A percentile compares a stretch with the other conserved stretches of the same genome.
Conservation (phyloP, 1,140 invertebrate species). For the Philopotamus ludificatus region DNA sequence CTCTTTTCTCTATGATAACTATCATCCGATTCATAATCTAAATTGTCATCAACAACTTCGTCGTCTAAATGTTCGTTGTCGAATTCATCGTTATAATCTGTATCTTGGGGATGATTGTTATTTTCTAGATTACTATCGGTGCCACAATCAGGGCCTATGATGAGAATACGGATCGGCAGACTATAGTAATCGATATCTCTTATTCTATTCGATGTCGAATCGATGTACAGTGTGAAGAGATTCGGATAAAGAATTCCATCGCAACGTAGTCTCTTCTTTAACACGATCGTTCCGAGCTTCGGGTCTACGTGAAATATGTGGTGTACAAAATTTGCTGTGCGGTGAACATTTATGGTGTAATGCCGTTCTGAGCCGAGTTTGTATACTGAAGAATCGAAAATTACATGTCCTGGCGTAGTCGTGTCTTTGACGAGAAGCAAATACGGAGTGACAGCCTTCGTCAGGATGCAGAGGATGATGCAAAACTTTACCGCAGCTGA, state of each 20-base stretch:
- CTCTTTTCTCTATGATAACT: slow-evolving; percentile 50
- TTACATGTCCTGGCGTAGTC: slow-evolving; percentile 64
- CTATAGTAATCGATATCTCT: slow-evolving; percentile 82
- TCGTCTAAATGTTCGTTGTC: slow-evolving; percentile 56
- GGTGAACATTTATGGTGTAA: slow-evolving; percentile 74
- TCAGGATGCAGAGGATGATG: slow-evolving; percentile 5
- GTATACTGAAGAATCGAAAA: slow-evolving; percentile 80
- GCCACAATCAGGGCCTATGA: slow-evolving; percentile 70
- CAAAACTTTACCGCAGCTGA: not conserved
- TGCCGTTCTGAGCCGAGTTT: slow-evolving; percentile 69
- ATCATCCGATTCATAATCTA: slow-evolving; percentile 49
- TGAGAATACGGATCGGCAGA: slow-evolving; percentile 72
- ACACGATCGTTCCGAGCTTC: slow-evolving; percentile 69
- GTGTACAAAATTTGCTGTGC: slow-evolving; percentile 78
- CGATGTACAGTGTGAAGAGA: slow-evolving; percentile 81
- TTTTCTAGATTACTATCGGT: slow-evolving; percentile 46
- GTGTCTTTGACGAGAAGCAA: slow-evolving; percentile 71
- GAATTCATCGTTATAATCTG: slow-evolving; percentile 41
- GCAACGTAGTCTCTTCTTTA: slow-evolving; percentile 73
- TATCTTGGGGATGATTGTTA: slow-evolving; percentile 44
- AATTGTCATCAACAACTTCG: slow-evolving; percentile 45
- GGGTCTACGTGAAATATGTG: slow-evolving; percentile 74
- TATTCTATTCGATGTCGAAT: slow-evolving; percentile 76
- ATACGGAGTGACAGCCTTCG: slow-evolving; percentile 51
- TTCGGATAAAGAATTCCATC: slow-evolving; percentile 79